These are phyloP conservation scores for Zygothrica quintamaculata DNA, from an alignment of 2,888 invertebrate genomes.

Conservation along the genomic window DNA sequence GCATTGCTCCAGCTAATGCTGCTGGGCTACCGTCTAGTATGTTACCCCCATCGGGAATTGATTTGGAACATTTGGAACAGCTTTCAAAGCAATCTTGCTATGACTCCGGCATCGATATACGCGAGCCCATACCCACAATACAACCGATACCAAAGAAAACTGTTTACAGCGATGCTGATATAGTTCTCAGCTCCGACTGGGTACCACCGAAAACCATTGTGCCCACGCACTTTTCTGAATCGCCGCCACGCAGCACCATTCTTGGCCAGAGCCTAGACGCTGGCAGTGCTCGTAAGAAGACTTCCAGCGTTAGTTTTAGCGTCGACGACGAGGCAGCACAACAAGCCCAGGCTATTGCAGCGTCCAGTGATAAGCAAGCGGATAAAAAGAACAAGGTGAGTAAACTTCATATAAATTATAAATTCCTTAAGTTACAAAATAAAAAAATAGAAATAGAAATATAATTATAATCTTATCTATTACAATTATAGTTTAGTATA, in stretches of 20 bases:
- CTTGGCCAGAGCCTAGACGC: conserved; percentile 81
- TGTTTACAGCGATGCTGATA: conserved; percentile 93
- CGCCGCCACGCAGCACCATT: conserved; percentile 82
- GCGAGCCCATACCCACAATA: conserved; percentile 89
- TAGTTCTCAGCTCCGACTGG: conserved; percentile 94
- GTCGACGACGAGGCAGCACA: conserved; percentile 86
- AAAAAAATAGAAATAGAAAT: too few species aligned
- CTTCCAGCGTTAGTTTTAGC: conserved; percentile 90
- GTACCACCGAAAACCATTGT: conserved; percentile 93
- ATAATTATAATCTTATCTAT: too few species aligned
- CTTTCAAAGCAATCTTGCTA: conserved; percentile 93
- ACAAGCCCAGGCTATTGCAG: conserved; percentile 58
- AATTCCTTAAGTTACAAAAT: too few species aligned
- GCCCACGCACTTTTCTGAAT: conserved; percentile 88
- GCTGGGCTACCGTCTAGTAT: conserved; percentile 32
- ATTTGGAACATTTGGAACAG: conserved; percentile 86
- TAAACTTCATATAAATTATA: neutral
- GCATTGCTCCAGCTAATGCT: conserved; percentile 26
- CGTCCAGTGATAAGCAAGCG: conserved; percentile 72
- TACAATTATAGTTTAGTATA: too few species aligned
- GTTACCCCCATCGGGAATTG: conserved; percentile 71
- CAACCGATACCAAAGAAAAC: conserved; percentile 86
- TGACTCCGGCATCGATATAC: conserved; percentile 95
- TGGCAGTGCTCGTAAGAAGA: conserved; percentile 88
- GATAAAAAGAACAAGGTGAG: conserved; percentile 91